Evolutionary conservation across 2,113 vertebrate genomes (phyloP).

Genomic region (Pedionomus torquatus): DNA sequence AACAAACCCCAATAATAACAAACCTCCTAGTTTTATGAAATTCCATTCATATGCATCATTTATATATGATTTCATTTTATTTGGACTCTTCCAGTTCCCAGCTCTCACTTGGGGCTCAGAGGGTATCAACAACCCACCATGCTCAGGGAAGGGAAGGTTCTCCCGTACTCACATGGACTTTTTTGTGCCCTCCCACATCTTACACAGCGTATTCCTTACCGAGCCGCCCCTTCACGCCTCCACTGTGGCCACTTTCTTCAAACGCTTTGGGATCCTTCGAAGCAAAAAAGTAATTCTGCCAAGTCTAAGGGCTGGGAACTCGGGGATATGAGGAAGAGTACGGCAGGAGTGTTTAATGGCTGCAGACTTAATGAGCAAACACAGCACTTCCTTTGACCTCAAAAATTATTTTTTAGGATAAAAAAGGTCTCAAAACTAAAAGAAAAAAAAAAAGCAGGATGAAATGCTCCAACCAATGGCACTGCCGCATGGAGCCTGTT

Average conservation of each 20-base stretch:
- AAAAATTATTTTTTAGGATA: constrained; percentile 8
- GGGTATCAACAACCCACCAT: not conserved
- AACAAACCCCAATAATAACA: not conserved
- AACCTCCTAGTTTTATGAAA: not conserved
- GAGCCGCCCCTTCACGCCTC: rapidly evolving
- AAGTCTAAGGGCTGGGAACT: not conserved
- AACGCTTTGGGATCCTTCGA: not conserved
- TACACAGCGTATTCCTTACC: rapidly evolving
- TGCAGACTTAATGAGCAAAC: not conserved
- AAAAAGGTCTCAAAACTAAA: not conserved
- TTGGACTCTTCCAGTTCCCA: not conserved
- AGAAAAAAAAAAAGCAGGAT: not conserved
- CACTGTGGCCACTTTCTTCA: rapidly evolving
- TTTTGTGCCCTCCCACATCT: not conserved
- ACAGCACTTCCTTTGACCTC: constrained; percentile 52
- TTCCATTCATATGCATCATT: not conserved
- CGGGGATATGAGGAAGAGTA: rapidly evolving
- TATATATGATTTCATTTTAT: not conserved
- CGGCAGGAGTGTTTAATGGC: not conserved
- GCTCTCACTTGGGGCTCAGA: not conserved
- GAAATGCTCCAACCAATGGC: not conserved
- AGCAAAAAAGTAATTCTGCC: not conserved
- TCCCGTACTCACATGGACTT: too few relatives aligned
- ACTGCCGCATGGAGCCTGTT: not conserved
- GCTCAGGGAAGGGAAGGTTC: rapidly evolving